These are phyloP conservation scores for Rattus norvegicus DNA, from an alignment of 2,113 vertebrate genomes.

Conservation along the genomic window GRCr8 NC_086028.1:18526501-18527000, in stretches of 20 bases:
- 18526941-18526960: conserved; percentile 69
- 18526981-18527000: not conserved
- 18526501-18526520: not conserved
- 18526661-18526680: not conserved
- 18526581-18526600: not conserved
- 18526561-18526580: not conserved
- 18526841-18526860: not conserved
- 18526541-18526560: not conserved
- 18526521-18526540: not conserved
- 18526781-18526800: not conserved
- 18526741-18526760: not conserved
- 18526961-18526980: conserved; percentile 58
- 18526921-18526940: not conserved
- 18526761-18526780: not conserved
- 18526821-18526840: not conserved
- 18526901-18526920: not conserved
- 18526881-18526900: not conserved
- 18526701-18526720: not conserved
- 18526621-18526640: not conserved
- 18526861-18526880: not conserved
- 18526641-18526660: not conserved
- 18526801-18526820: not conserved
- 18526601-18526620: not conserved
- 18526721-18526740: not conserved
- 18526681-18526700: not conserved